Base-by-base conservation (phyloP, 2,797 vertebrate species). In the Buphagus erythrorhynchus region DNA sequence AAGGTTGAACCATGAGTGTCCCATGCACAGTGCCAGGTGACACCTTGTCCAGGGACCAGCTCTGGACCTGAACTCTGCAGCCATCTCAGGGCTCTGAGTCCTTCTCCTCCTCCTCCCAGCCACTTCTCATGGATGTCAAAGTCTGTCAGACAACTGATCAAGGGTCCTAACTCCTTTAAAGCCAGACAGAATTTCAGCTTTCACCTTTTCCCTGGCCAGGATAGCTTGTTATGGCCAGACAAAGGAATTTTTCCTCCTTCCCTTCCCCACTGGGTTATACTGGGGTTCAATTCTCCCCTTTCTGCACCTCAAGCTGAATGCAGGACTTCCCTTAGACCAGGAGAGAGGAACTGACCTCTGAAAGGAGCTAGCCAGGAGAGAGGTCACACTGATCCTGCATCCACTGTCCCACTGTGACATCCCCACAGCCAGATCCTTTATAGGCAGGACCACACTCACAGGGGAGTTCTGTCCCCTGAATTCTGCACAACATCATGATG, bases 391-490 rank as follows among this genome's bases (percentile, higher is more conserved):
- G 6, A 6, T 22, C 55, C 76, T 73, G 72, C 65, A 55, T 42
- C 29, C 29, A 15, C 31, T 4, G 2, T 10, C 43, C 2, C 3
- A 1, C 35, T 21, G 19, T 7, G 52, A 17, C 1, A 0, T 48
- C 49, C 33, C 43, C 45, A 9, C 2, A 2, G 79, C 61, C 75
- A 72, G 35, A 16, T 13, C 51, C 8, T 4, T 16, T 9, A 3
- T 0, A 0, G 28, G 65, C 31, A 63, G 45, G 14, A 33, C 57
- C 5, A 0, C 11, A 35, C 10, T 16, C 9, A 1, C 2, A 28
- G 11, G 1, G 40, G 19, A 51, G 8, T 16, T 55, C 40, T 12
- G 40, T 85, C 21, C 25, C 38, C 19, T 6, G 4, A 0, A 31
- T 40, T 73, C 80, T 55, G 18, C n/a, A 54, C 22, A 52, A 19